Percentiles rank a stretch among this genome's conserved stretches.
These are phyloP conservation scores for Drusus annulatus DNA, from an alignment of 1,140 invertebrate species.

Conservation along the genomic window DNA sequence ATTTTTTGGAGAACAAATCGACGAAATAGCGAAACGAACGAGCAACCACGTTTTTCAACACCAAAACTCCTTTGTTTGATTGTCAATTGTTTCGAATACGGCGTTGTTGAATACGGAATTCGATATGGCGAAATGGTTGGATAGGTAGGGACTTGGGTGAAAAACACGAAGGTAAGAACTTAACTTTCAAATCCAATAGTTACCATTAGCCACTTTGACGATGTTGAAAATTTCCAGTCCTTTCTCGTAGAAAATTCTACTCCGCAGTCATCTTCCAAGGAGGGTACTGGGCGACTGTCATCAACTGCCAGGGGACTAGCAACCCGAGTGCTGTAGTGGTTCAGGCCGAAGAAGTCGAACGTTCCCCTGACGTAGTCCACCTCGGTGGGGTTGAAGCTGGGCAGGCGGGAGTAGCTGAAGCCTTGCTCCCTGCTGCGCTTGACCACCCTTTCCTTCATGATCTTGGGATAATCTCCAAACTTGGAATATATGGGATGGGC, in stretches of 20 bases:
- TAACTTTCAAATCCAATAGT: no score
- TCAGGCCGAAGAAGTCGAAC: slow-evolving; percentile 77
- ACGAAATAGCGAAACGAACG: no score
- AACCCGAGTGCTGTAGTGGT: slow-evolving; percentile 72
- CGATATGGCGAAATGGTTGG: no score
- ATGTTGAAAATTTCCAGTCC: background rate
- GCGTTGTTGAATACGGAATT: no score
- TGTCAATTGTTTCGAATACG: no score
- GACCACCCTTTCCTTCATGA: slow-evolving; percentile 73
- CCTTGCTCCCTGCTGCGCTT: slow-evolving; percentile 73
- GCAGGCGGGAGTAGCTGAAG: slow-evolving; percentile 72
- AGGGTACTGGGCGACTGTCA: background rate
- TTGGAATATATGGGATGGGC: slow-evolving; percentile 61
- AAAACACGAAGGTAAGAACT: no score
- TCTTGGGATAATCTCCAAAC: slow-evolving; percentile 75
- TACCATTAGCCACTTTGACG: background rate
- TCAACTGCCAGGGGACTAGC: slow-evolving; percentile 61
- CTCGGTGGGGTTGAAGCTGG: slow-evolving; percentile 72
- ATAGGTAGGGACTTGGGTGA: no score
- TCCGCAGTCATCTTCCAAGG: background rate
- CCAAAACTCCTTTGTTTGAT: no score
- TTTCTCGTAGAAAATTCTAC: background rate
- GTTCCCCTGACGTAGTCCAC: slow-evolving; percentile 72
- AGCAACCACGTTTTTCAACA: no score
- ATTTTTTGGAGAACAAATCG: no score